These are phyloP conservation scores for Carposina sasakii DNA, from an alignment of 1,140 invertebrate genomes.

Conservation along the genomic window DNA sequence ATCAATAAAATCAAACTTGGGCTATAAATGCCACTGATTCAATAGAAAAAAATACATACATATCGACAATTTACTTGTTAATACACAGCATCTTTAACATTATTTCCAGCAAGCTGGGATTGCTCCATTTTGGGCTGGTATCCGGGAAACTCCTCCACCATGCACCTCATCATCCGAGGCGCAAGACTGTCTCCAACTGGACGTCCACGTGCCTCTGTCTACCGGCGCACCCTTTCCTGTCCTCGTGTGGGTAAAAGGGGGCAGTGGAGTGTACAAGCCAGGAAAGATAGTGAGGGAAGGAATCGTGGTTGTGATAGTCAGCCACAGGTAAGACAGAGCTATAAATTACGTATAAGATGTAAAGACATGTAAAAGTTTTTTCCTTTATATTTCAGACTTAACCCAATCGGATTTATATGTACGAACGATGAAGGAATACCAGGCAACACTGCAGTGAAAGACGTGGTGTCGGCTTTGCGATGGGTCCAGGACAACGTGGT, in stretches of 20 bases:
- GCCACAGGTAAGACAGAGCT: slow-evolving; percentile 70
- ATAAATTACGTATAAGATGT: not conserved
- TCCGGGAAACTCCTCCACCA: slow-evolving; percentile 33
- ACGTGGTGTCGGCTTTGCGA: slow-evolving; percentile 76
- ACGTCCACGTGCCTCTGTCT: slow-evolving; percentile 41
- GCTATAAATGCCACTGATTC: too few species aligned
- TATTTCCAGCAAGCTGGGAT: slow-evolving; percentile 41
- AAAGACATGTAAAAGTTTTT: not conserved
- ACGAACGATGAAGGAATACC: slow-evolving; percentile 74
- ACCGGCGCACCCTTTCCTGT: slow-evolving; percentile 61
- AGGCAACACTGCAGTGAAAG: slow-evolving; percentile 81
- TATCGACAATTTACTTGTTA: too few species aligned
- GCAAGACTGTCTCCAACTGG: slow-evolving; percentile 50
- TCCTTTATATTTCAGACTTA: slow-evolving; percentile 34
- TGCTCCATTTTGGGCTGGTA: slow-evolving; percentile 44
- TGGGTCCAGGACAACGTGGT: slow-evolving; percentile 80
- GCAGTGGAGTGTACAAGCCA: slow-evolving; percentile 70
- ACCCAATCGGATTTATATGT: slow-evolving; percentile 69
- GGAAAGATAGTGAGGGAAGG: slow-evolving; percentile 76
- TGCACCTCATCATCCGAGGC: slow-evolving; percentile 30
- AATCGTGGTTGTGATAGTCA: slow-evolving; percentile 78
- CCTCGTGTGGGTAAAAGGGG: slow-evolving; percentile 77
- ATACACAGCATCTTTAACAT: too few species aligned
- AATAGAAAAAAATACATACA: too few species aligned
- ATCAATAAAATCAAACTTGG: too few species aligned